Evolutionary conservation across 2,113 vertebrate species (phyloP).

Genomic region (Eubucco bourcierii): DNA sequence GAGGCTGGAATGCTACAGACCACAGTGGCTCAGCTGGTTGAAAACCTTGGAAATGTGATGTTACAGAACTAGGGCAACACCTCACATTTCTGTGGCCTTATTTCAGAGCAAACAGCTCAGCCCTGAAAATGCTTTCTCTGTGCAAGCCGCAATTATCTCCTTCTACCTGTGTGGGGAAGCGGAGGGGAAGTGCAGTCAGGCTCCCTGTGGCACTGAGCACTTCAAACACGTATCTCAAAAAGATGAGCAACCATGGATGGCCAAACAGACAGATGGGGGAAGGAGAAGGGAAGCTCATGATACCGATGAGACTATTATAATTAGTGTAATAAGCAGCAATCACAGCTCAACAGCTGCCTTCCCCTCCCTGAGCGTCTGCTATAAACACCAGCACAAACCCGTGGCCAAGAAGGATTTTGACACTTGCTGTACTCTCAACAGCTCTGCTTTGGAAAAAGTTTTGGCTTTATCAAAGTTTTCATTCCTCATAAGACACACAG

Average conservation of each 20-base stretch:
- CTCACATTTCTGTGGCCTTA: not conserved
- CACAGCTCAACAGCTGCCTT: constrained; percentile 30
- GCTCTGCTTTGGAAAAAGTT: not conserved
- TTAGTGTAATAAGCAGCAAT: constrained; percentile 44
- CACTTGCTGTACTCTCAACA: not conserved
- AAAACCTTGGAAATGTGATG: not conserved
- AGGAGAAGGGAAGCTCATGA: not conserved
- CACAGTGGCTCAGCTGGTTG: not conserved
- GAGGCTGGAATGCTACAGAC: not conserved
- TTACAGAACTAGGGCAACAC: not conserved
- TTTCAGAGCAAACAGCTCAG: not conserved
- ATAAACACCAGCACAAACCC: rapidly evolving
- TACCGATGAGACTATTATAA: not conserved
- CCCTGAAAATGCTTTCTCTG: not conserved
- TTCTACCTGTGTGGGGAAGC: rapidly evolving
- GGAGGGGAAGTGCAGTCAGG: rapidly evolving
- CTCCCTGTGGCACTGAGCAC: not conserved
- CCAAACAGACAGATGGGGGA: not conserved
- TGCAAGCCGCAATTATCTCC: rapidly evolving
- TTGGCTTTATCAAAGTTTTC: not conserved
- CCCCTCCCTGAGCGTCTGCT: not conserved
- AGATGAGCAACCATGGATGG: constrained; percentile 24
- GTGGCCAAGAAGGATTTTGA: not conserved
- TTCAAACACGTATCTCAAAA: not conserved
- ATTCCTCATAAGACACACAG: rapidly evolving